phyloP scores from a whole-genome alignment of 2,113 vertebrate genomes.

The Rhinolophus sinicus region DNA sequence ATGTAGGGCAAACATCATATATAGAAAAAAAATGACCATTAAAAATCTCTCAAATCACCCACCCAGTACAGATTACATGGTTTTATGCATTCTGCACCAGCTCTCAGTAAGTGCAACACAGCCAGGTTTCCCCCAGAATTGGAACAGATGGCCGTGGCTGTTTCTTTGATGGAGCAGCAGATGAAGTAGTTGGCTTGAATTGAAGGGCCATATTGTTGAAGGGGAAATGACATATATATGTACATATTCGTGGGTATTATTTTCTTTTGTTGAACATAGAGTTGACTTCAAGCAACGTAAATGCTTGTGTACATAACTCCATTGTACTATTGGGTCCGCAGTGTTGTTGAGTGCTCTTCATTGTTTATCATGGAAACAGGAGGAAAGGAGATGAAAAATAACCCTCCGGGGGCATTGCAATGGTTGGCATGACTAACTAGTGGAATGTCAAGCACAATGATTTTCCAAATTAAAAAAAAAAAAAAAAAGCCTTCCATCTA shows the following conservation, averaged over 20 bases:
- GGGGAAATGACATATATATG: neutral
- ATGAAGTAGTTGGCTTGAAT: conserved; percentile 72
- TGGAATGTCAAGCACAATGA: conserved; percentile 34
- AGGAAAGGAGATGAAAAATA: neutral
- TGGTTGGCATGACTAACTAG: conserved; percentile 12
- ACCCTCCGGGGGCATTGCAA: neutral
- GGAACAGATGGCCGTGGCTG: conserved; percentile 75
- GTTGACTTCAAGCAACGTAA: conserved; percentile 53
- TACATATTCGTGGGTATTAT: conserved; percentile 64
- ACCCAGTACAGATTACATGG: neutral
- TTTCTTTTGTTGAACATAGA: conserved; percentile 67
- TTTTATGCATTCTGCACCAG: conserved; percentile 22
- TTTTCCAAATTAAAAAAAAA: conserved; percentile 35
- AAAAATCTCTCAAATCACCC: neutral
- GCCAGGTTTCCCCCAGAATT: conserved; percentile 53
- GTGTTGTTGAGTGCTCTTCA: neutral
- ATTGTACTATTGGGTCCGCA: neutral
- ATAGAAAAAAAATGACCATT: neutral
- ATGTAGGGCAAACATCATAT: neutral
- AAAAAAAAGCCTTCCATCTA: neutral
- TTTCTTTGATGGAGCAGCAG: conserved; percentile 78
- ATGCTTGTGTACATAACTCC: neutral
- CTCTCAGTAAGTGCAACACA: conserved; percentile 36
- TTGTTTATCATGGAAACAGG: neutral
- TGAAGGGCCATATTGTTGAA: conserved; percentile 69